A percentile compares a stretch with the other conserved stretches of the same genome.
These are phyloP conservation scores for Oxyruncus cristatus DNA, from an alignment of 2,113 vertebrate genomes.

Conservation along the genomic window DNA sequence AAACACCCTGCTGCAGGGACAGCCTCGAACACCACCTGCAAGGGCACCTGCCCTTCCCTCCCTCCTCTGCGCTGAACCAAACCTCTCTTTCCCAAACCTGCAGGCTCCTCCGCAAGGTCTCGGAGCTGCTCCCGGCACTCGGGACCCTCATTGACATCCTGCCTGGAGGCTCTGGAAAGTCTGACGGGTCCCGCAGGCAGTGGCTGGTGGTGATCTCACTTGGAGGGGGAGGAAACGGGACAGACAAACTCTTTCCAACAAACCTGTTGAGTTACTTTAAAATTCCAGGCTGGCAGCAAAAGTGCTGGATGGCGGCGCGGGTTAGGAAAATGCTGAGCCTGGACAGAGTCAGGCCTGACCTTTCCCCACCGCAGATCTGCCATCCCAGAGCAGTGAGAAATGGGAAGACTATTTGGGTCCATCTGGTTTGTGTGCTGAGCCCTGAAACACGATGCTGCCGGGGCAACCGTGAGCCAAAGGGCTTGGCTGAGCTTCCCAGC, in stretches of 20 bases:
- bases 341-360: conserved; percentile 44
- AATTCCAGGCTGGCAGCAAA: conserved; percentile 62
- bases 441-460: conserved; percentile 30
- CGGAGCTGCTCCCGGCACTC: neutral
- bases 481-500: conserved; percentile 3
- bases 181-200: conserved; percentile 40
- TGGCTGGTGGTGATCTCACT: conserved; percentile 52
- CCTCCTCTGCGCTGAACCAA: neutral
- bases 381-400: neutral
- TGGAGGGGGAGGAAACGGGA: conserved; percentile 49
- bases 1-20: neutral
- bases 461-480: neutral
- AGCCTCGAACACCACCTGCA: accelerated
- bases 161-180: conserved; percentile 43
- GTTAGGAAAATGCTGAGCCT: conserved; percentile 52
- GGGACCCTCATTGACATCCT: conserved; percentile 39
- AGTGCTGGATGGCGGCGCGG: neutral
- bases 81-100: neutral
- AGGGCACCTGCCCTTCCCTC: neutral
- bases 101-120: neutral
- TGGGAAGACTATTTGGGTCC: conserved; percentile 16
- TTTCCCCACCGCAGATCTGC: neutral
- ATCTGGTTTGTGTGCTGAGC: conserved; percentile 13
- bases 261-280: conserved; percentile 69
- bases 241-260: conserved; percentile 60